Conservation (phyloP, 2,888 invertebrate genomes). For the Andricus curvator region DNA sequence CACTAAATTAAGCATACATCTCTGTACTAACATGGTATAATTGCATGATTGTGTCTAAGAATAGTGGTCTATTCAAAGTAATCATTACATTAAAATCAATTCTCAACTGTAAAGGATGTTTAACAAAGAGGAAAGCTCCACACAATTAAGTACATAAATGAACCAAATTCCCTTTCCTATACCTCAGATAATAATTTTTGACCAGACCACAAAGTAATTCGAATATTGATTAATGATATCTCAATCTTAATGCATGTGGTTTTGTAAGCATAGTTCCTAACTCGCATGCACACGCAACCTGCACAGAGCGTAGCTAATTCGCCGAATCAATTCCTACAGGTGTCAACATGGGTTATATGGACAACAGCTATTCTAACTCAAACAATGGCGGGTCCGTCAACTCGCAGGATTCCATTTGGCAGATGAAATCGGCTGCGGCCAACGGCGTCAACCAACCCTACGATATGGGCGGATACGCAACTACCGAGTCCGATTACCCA, state of each 20-base stretch:
- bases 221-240: background rate
- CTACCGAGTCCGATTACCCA: conserved; percentile 89
- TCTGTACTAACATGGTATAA: conserved; percentile 1
- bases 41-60: conserved; percentile 35
- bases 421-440: conserved; percentile 93
- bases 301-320: conserved; percentile 9
- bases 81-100: background rate
- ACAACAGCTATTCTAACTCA: conserved; percentile 95
- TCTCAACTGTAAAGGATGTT: background rate
- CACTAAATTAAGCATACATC: conserved; percentile 4
- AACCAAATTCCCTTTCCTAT: background rate
- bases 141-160: background rate
- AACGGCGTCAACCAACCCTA: conserved; percentile 85
- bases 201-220: background rate
- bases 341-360: conserved; percentile 94
- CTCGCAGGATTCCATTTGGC: conserved; percentile 96
- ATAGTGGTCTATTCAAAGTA: background rate
- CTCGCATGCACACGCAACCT: background rate
- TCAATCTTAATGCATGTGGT: background rate
- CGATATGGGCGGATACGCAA: conserved; percentile 91
- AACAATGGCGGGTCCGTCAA: conserved; percentile 97
- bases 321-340: conserved; percentile 79
- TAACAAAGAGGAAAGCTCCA: background rate
- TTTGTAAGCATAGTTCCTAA: conserved; percentile 9
- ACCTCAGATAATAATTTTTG: background rate